Conservation (phyloP, 2,113 vertebrate species). For the Gallinago paraguaiae region DNA sequence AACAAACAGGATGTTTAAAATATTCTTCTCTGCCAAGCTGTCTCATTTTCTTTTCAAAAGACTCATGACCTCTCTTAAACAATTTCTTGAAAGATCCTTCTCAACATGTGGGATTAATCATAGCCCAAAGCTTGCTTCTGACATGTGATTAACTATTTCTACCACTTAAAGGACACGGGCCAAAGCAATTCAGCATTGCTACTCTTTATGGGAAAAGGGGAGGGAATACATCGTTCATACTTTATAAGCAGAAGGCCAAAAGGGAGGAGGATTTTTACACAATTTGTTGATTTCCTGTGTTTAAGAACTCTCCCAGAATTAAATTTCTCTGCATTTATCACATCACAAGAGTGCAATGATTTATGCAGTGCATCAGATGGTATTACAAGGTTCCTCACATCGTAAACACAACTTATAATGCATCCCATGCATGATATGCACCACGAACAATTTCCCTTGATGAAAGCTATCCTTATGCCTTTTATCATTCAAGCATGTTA, state of each 20-base stretch:
- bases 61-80: background rate
- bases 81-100: background rate
- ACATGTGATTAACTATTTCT: background rate
- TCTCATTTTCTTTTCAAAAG: background rate
- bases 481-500: constrained; percentile 48
- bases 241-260: background rate
- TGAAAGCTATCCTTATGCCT: constrained; percentile 25
- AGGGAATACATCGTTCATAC: background rate
- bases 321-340: constrained; percentile 2
- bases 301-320: background rate
- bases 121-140: background rate
- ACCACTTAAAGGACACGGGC: background rate
- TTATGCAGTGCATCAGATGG: background rate
- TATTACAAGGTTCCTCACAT: constrained; percentile 29
- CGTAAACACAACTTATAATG: constrained; percentile 16
- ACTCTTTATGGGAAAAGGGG: background rate
- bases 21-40: background rate
- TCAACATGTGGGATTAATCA: background rate
- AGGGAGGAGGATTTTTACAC: background rate
- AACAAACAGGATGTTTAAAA: constrained; percentile 7
- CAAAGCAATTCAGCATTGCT: background rate
- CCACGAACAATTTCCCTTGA: background rate
- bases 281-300: background rate
- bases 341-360: background rate
- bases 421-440: background rate